These are phyloP conservation scores for Syngnathus scovelli DNA, from an alignment of 2,113 vertebrate species.

Conservation along the genomic window DNA sequence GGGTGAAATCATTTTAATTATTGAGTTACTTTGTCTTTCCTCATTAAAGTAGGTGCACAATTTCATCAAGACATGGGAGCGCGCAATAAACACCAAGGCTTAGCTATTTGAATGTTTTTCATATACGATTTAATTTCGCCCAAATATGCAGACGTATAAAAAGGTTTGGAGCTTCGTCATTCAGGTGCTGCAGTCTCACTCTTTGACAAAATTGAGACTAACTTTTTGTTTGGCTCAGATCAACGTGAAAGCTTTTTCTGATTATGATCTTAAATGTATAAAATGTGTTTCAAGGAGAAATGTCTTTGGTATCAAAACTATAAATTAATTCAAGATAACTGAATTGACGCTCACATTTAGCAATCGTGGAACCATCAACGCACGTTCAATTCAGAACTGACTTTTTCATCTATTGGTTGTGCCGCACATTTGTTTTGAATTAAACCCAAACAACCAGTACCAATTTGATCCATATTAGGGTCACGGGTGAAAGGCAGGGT, in stretches of 20 bases:
- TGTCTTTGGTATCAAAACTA: not conserved
- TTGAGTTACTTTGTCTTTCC: conserved; percentile 48
- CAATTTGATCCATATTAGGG: too few species aligned
- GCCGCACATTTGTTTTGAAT: not conserved
- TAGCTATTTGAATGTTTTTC: conserved; percentile 42
- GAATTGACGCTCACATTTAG: not conserved
- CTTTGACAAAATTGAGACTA: conserved; percentile 26
- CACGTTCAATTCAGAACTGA: not conserved
- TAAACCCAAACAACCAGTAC: too few species aligned
- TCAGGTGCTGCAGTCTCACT: conserved; percentile 9
- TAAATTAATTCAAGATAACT: not conserved
- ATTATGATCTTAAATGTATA: not conserved
- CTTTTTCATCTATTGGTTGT: not conserved
- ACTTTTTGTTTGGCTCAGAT: not conserved
- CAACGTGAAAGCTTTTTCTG: not conserved
- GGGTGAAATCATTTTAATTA: conserved; percentile 47
- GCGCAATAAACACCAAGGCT: conserved; percentile 40
- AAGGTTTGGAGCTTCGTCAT: conserved; percentile 20
- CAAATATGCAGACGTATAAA: conserved; percentile 43
- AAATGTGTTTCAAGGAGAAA: conserved; percentile 2
- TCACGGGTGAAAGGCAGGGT: not conserved
- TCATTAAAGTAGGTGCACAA: conserved; percentile 50
- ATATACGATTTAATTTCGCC: conserved; percentile 42
- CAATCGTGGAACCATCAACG: not conserved
- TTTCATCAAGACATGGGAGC: conserved; percentile 35